Evolutionary conservation across 2,113 vertebrate genomes (phyloP).

Genomic region (Solea senegalensis): DNA sequence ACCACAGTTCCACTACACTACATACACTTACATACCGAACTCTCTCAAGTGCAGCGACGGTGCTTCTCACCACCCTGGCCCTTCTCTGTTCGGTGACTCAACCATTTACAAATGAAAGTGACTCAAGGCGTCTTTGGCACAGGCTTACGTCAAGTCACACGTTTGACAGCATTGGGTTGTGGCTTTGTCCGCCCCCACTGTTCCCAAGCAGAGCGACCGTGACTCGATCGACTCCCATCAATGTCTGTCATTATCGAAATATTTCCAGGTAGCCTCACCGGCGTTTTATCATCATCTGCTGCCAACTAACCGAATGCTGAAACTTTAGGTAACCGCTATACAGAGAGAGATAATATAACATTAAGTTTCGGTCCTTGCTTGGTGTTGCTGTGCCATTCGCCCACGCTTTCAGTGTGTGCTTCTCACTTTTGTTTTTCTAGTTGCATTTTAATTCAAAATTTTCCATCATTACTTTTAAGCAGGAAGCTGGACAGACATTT

Average conservation of each 20-base stretch:
- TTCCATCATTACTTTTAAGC: conserved; percentile 37
- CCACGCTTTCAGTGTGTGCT: conserved; percentile 38
- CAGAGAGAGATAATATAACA: conserved; percentile 1
- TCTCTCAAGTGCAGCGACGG: not conserved
- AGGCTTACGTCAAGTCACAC: conserved; percentile 1
- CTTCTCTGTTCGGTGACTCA: not conserved
- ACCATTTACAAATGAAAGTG: conserved; percentile 1
- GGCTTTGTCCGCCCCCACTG: conserved; percentile 4
- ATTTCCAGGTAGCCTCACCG: not conserved
- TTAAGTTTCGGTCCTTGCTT: conserved; percentile 24
- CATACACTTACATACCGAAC: not conserved
- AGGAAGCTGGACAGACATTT: not conserved
- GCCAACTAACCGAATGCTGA: not conserved
- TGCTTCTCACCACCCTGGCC: not conserved
- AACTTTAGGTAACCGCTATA: conserved; percentile 9
- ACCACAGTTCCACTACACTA: conserved; percentile 18
- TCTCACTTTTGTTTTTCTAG: not conserved
- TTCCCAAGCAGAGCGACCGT: conserved; percentile 18
- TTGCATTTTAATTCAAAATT: conserved; percentile 30
- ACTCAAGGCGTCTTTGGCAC: conserved; percentile 18
- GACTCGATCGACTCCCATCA: not conserved
- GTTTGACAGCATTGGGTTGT: not conserved
- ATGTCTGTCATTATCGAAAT: not conserved
- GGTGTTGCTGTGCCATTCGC: conserved; percentile 25
- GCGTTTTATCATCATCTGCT: not conserved